Evolutionary conservation across 2,113 vertebrate genomes (phyloP).

Genomic region (Amblyornis subalaris): DNA sequence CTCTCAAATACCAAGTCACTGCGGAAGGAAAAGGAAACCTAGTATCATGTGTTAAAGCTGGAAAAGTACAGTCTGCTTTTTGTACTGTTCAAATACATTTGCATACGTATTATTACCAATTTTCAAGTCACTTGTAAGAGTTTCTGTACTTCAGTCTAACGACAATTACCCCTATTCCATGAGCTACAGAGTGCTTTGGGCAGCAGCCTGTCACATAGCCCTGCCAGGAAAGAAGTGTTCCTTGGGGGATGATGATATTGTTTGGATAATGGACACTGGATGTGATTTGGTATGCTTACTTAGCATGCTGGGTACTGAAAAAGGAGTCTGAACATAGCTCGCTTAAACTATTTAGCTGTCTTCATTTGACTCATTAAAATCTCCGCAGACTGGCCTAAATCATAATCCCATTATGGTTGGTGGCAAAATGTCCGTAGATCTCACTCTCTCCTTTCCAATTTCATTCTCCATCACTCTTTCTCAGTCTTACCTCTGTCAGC

Average conservation of each 20-base stretch:
- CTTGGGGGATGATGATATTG: not conserved
- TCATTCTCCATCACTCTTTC: slow-evolving; percentile 27
- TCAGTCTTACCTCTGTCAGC: slow-evolving; percentile 1
- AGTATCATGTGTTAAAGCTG: not conserved
- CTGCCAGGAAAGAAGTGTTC: slow-evolving; percentile 14
- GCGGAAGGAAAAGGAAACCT: not conserved
- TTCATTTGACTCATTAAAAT: slow-evolving; percentile 51
- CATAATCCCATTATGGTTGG: not conserved
- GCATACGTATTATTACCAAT: not conserved
- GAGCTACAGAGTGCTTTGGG: not conserved
- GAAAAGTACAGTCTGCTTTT: not conserved
- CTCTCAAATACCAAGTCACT: not conserved
- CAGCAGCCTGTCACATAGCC: not conserved
- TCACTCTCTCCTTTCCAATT: slow-evolving; percentile 9
- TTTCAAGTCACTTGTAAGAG: not conserved
- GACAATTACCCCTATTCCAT: not conserved
- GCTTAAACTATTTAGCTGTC: slow-evolving; percentile 24
- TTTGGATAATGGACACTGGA: slow-evolving; percentile 22
- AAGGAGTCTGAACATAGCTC: not conserved
- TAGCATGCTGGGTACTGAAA: slow-evolving; percentile 3
- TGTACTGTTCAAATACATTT: not conserved
- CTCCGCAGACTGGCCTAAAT: slow-evolving; percentile 11
- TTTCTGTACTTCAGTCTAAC: slow-evolving; percentile 14
- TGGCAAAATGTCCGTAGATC: not conserved
- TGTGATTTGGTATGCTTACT: slow-evolving; percentile 4